Base-by-base conservation (phyloP, 2,113 vertebrate genomes). In the Microtus ochrogaster region DNA sequence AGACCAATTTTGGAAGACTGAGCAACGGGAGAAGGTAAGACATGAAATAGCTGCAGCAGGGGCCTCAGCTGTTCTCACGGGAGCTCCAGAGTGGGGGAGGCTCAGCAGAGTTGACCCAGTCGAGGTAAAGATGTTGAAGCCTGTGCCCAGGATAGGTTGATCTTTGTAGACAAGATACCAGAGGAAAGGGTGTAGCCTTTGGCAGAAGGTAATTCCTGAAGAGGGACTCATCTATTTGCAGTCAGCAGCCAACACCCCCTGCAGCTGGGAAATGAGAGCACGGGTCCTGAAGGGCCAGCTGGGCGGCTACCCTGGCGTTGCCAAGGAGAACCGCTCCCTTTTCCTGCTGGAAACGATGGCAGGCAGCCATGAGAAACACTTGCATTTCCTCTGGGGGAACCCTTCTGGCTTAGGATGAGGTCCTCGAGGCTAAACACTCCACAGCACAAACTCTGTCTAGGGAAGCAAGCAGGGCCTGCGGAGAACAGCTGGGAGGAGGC, bases 361-460 rank as follows among this genome's bases (percentile, higher is more conserved):
- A 13, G 58, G 52, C 78, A 97, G 92, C 96, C 96, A 91, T 0
- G 2, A 39, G 76, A 96, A 98, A 96, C 94, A 85, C 93, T 97
- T 98, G 96, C 41, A 0, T 90, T 97, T 97, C 91, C 98, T 98
- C 94, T 78, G 82, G 93, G 91, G 89, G 66, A 7, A 87, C 81
- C n/a, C 97, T 97, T 87, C 78, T 89, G 91, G 90, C 91, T 65
- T 28, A 5, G 61, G 96, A 83, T 2, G 1, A 87, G 41, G 81
- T 90, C 97, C 76, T 94, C 93, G 28, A 1, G 96, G 96, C 95
- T 84, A 94, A 82, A 88, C 95, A 84, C 84, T 97, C 92, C 94
- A 92, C 97, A 98, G 97, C 76, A 93, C 52, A 94, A 72, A 92
- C 76, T 96, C 91, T 96, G 91, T 96, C 96, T 97, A 97, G 92